These are phyloP conservation scores for Orchesella cincta DNA, from an alignment of 1,140 invertebrate species.

Conservation along the genomic window DNA sequence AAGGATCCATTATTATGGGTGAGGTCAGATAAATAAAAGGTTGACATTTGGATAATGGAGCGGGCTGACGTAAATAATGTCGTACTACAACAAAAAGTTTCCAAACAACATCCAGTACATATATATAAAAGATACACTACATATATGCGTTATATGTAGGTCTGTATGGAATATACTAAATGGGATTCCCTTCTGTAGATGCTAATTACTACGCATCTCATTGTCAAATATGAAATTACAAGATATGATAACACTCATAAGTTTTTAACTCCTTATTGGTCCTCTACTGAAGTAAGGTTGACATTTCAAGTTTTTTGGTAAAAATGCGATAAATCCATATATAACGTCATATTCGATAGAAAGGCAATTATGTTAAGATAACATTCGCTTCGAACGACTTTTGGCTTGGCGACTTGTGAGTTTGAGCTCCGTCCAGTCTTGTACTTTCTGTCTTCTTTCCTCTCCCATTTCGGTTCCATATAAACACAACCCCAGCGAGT, in stretches of 20 bases:
- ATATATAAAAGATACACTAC: not conserved
- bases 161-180: too few species aligned
- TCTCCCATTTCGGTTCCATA: not conserved
- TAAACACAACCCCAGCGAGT: not conserved
- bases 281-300: too few species aligned
- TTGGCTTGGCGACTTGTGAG: not conserved
- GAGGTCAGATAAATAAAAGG: slow-evolving; percentile 41
- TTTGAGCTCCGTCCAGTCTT: not conserved
- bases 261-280: too few species aligned
- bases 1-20: slow-evolving; percentile 34
- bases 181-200: too few species aligned
- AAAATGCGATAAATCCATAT: slow-evolving; percentile 42
- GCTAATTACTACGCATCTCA: too few species aligned
- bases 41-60: slow-evolving; percentile 37
- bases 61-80: slow-evolving; percentile 43
- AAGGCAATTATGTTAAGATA: slow-evolving; percentile 50
- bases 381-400: slow-evolving; percentile 6
- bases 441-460: slow-evolving; percentile 16
- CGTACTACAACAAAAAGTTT: slow-evolving; percentile 29
- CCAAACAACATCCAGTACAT: not conserved
- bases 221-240: too few species aligned
- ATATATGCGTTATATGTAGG: not conserved
- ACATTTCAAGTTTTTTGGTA: too few species aligned
- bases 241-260: too few species aligned
- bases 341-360: slow-evolving; percentile 51